These are phyloP conservation scores for Panagrolaimus sp. DNA, from an alignment of 1,140 invertebrate genomes.

Conservation along the genomic window DNA sequence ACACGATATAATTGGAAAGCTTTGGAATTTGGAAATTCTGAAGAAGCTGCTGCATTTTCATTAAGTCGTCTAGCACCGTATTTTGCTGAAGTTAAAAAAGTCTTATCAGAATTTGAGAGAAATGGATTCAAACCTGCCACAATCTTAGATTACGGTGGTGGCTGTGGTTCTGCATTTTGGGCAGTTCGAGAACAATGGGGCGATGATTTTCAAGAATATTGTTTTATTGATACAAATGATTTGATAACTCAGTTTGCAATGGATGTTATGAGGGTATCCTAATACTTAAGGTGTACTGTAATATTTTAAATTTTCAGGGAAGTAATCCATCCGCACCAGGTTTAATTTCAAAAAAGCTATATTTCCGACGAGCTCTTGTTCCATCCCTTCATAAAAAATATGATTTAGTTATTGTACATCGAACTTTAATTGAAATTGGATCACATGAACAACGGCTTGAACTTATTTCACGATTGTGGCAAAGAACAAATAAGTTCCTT, in stretches of 20 bases:
- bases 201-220: constrained; percentile 29
- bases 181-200: constrained; percentile 39
- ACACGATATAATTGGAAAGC: constrained; percentile 49
- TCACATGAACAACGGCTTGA: constrained; percentile 34
- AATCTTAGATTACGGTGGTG: constrained; percentile 45
- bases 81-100: constrained; percentile 40
- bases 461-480: constrained; percentile 37
- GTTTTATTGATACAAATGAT: constrained; percentile 30
- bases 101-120: constrained; percentile 41
- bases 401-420: constrained; percentile 45
- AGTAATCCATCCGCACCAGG: constrained; percentile 17
- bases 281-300: neutral
- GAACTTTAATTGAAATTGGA: constrained; percentile 39
- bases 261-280: constrained; percentile 32
- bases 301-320: constrained; percentile 41
- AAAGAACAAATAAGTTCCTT: constrained; percentile 45
- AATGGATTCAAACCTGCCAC: constrained; percentile 35
- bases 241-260: constrained; percentile 26
- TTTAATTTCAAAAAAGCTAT: constrained; percentile 39
- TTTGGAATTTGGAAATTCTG: constrained; percentile 30
- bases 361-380: constrained; percentile 33
- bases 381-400: constrained; percentile 43
- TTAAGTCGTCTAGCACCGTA: constrained; percentile 31
- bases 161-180: constrained; percentile 40
- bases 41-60: constrained; percentile 32